A percentile compares a stretch with the other conserved stretches of the same genome.
These are phyloP conservation scores for Melanostigma gelatinosum DNA, from an alignment of 2,113 vertebrate genomes.

Conservation along the genomic window DNA sequence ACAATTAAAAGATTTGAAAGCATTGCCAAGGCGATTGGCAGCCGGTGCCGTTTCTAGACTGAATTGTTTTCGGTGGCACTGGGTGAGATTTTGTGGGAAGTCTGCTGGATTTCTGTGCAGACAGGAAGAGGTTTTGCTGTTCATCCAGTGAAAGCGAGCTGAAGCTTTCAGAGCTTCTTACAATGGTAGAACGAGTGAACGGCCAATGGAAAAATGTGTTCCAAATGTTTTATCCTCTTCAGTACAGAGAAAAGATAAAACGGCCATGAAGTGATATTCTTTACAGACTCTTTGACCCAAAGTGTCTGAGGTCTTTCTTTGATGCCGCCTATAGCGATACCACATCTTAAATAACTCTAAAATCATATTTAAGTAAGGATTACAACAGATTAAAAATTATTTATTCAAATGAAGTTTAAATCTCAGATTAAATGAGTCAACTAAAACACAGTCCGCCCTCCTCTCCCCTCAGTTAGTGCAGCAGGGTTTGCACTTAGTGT, in stretches of 20 bases:
- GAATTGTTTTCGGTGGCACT: slow-evolving; percentile 29
- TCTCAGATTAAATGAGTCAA: slow-evolving; percentile 18
- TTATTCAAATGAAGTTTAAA: not conserved
- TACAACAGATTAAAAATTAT: too few species aligned
- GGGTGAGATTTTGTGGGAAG: slow-evolving; percentile 42
- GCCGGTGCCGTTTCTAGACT: not conserved
- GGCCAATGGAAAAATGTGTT: slow-evolving; percentile 69
- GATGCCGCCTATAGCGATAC: slow-evolving; percentile 35
- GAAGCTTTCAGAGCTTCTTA: slow-evolving; percentile 39
- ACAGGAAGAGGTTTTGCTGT: slow-evolving; percentile 41
- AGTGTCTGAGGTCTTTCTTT: slow-evolving; percentile 42
- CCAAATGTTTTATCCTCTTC: slow-evolving; percentile 71
- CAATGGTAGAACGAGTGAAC: slow-evolving; percentile 58
- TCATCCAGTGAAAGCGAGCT: slow-evolving; percentile 42
- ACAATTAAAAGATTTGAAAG: slow-evolving; percentile 41
- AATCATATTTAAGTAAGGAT: too few species aligned
- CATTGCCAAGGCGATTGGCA: slow-evolving; percentile 19
- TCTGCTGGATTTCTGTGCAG: slow-evolving; percentile 42
- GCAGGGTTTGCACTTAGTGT: slow-evolving; percentile 27
- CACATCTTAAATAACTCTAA: too few species aligned
- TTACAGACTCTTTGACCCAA: slow-evolving; percentile 57
- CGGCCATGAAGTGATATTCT: slow-evolving; percentile 33
- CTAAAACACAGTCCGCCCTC: slow-evolving; percentile 2
- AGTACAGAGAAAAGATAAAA: slow-evolving; percentile 63
- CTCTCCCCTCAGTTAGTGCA: not conserved